These are phyloP conservation scores for Masnerella sp. DNA, from an alignment of 2,888 invertebrate species.

Conservation along the genomic window DNA sequence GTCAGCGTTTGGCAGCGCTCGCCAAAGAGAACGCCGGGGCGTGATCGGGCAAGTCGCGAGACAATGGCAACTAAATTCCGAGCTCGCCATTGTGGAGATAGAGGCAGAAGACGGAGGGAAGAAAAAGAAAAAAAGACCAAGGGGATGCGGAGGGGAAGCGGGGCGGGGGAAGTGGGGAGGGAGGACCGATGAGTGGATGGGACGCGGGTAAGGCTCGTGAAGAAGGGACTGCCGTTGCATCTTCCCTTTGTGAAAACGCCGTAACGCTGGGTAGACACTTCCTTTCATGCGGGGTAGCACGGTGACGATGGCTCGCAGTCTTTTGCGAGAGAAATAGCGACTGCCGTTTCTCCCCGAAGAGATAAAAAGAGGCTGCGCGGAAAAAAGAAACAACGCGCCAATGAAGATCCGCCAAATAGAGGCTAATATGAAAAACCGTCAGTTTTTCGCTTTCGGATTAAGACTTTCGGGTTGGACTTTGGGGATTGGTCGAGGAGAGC, in stretches of 20 bases:
- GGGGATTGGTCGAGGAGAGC: constrained; percentile 6
- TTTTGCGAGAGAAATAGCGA: constrained; percentile 57
- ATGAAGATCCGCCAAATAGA: constrained; percentile 55
- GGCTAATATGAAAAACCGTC: constrained; percentile 54
- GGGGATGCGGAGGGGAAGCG: constrained; percentile 49
- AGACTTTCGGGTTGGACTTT: constrained; percentile 4
- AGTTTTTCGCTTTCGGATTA: constrained; percentile 16
- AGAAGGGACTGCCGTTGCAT: constrained; percentile 69
- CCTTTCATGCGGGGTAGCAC: constrained; percentile 71
- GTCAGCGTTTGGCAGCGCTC: constrained; percentile 73
- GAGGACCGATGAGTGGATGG: constrained; percentile 57
- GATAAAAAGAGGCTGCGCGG: constrained; percentile 46
- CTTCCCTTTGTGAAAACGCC: constrained; percentile 72
- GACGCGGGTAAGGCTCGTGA: constrained; percentile 66
- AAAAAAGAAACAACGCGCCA: constrained; percentile 52
- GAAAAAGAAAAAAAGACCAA: constrained; percentile 34
- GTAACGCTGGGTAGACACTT: constrained; percentile 74
- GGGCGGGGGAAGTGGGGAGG: constrained; percentile 26
- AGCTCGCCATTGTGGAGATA: constrained; percentile 63
- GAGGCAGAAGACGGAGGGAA: constrained; percentile 48
- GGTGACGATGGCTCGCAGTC: constrained; percentile 66
- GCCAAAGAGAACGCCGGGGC: constrained; percentile 64
- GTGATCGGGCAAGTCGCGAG: constrained; percentile 73
- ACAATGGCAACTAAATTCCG: constrained; percentile 75
- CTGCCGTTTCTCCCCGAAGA: constrained; percentile 34